Evolutionary conservation across 2,797 vertebrate genomes (phyloP).

Genomic region (Acipenser transmontanus): DNA sequence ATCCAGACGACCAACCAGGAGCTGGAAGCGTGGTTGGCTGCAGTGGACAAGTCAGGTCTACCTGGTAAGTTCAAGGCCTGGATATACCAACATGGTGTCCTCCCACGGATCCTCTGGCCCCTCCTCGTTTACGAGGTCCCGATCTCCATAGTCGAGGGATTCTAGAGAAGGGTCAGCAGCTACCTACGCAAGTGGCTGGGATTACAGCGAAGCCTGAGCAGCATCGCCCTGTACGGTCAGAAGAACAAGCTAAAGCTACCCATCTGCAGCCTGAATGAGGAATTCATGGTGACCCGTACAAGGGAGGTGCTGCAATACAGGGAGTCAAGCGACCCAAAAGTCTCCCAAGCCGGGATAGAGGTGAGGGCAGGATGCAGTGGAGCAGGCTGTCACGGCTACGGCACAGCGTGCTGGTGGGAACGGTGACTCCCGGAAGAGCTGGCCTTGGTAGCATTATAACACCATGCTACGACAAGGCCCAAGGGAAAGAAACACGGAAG

Average conservation of each 20-base stretch:
- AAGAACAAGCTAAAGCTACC: constrained; percentile 13
- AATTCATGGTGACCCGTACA: too few species aligned
- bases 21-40: constrained; percentile 10
- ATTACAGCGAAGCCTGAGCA: not conserved
- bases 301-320: constrained; percentile 7
- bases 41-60: constrained; percentile 7
- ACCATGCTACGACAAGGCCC: not conserved
- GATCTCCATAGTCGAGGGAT: not conserved
- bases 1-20: constrained; percentile 5
- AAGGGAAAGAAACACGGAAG: not conserved
- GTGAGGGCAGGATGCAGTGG: constrained; percentile 2
- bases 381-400: constrained; percentile 6
- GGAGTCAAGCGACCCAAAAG: constrained; percentile 7
- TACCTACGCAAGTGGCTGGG: constrained; percentile 12
- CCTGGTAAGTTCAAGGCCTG: constrained; percentile 11
- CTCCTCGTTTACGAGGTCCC: constrained; percentile 2
- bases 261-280: constrained; percentile 4
- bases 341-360: not conserved
- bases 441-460: too few species aligned
- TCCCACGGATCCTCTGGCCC: constrained; percentile 17
- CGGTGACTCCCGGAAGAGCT: not conserved
- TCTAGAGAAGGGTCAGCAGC: not conserved
- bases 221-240: not conserved
- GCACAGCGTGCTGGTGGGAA: not conserved
- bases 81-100: constrained; percentile 8